Evolutionary conservation across 2,888 invertebrate genomes (phyloP), one percentile per base, ranked within the genome.

Genomic region (Hemithea aestivaria): DNA sequence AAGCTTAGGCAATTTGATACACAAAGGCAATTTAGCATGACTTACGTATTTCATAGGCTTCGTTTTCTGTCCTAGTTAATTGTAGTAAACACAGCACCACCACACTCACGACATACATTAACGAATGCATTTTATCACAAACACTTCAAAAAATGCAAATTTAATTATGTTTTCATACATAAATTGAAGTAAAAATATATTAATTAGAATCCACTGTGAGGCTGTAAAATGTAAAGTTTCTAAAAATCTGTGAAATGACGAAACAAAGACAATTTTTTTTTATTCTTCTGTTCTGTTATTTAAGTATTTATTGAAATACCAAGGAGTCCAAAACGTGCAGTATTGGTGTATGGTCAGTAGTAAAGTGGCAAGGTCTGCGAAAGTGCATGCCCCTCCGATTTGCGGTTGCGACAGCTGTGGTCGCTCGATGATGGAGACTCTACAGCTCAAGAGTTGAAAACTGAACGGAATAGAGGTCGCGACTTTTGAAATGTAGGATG

Each of bases 11-110:
- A n/a, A n/a, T n/a, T n/a, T n/a, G n/a, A n/a, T n/a, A n/a, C n/a
- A n/a, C n/a, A n/a, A n/a, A n/a, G n/a, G n/a, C n/a, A n/a, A n/a
- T 24, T 8, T 9, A 8, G 5, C 7, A 5, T 7, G 1, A 62
- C 79, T 63, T 58, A 81, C 82, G 58, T 27, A 81, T 79, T 52
- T 76, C 74, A 2, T 41, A 28, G 20, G 54, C 65, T 53, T 77
- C 77, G 27, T 54, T 52, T 34, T 68, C 66, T 1, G 68, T 56
- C 28, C 34, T 64, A 12, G 66, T 60, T 22, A 63, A 35, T 55
- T 68, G 68, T 12, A 65, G 57, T 58, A 50, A 62, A 46, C 67
- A 73, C 54, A 80, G 46, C 52, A 80, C 58, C 33, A 77, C 45
- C 11, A 69, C 48, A 60, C 61, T 53, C 20, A 68, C 27, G 9